Percentiles rank a stretch among this genome's conserved stretches.
Conservation (phyloP, 2,888 invertebrate species). For the Phortica magna region DNA sequence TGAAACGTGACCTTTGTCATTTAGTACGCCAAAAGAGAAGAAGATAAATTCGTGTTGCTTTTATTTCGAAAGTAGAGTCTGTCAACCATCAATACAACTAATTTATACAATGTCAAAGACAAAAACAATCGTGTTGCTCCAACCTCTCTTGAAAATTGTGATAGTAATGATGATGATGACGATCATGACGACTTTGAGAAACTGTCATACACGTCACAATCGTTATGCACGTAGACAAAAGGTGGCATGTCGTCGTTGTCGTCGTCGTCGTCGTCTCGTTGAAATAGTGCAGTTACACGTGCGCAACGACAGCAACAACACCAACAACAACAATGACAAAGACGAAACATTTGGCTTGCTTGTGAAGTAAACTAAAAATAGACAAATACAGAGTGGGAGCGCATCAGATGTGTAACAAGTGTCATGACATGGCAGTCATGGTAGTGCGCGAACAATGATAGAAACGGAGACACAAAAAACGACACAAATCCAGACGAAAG, state of each 20-base stretch:
- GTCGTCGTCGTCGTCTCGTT: not conserved
- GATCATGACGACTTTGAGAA: too few relatives aligned
- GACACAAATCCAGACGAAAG: not conserved
- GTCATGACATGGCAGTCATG: slow-evolving; percentile 30
- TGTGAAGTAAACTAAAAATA: slow-evolving; percentile 14
- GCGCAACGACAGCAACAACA: slow-evolving; percentile 17
- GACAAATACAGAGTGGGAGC: not conserved
- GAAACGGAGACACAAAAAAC: not conserved
- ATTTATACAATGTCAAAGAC: not conserved
- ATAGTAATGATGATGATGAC: too few relatives aligned
- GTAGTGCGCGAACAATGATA: not conserved
- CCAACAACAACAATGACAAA: not conserved
- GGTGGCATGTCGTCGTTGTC: not conserved
- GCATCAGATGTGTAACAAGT: slow-evolving; percentile 46
- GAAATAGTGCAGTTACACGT: slow-evolving; percentile 14
- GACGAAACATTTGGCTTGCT: not conserved
- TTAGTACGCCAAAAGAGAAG: not conserved
- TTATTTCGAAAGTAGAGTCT: not conserved
- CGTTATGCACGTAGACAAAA: not conserved
- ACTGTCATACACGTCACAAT: not conserved
- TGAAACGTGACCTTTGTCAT: not conserved
- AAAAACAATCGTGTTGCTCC: not conserved
- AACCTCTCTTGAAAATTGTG: too few relatives aligned
- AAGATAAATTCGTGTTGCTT: not conserved
- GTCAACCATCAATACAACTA: not conserved